A percentile compares a stretch with the other conserved stretches of the same genome.
Evolutionary conservation across 2,888 invertebrate genomes (phyloP).

Genomic region (Rhagonycha fulva): DNA sequence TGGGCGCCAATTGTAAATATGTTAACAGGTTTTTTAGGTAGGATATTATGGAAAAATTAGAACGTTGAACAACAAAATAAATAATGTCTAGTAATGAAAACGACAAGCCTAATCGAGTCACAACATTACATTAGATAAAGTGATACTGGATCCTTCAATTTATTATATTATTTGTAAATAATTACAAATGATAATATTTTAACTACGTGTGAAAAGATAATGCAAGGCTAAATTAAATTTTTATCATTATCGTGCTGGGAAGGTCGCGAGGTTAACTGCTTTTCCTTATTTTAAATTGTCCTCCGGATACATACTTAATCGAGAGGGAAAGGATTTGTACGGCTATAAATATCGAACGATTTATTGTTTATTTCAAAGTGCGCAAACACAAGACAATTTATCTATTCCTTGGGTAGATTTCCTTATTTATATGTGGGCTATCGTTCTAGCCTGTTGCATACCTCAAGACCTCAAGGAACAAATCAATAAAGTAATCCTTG

Average conservation of each 20-base stretch:
- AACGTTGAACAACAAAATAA: background rate
- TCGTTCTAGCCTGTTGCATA: background rate
- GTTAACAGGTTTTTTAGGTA: too few relatives aligned
- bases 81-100: background rate
- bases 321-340: background rate
- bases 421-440: background rate
- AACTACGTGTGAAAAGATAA: background rate
- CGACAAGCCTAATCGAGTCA: background rate
- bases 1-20: too few relatives aligned
- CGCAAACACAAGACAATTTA: background rate
- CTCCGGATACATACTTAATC: background rate
- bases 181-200: background rate
- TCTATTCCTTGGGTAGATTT: background rate
- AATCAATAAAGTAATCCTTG: constrained; percentile 31
- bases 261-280: background rate
- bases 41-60: too few relatives aligned
- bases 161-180: background rate
- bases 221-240: background rate
- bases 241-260: background rate
- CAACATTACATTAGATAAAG: background rate
- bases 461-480: constrained; percentile 12
- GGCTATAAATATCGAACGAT: background rate
- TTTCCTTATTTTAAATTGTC: background rate
- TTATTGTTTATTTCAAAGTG: background rate
- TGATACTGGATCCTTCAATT: background rate